These are phyloP conservation scores for Gymnarchus niloticus DNA, from an alignment of 2,113 vertebrate species.

Conservation along the genomic window DNA sequence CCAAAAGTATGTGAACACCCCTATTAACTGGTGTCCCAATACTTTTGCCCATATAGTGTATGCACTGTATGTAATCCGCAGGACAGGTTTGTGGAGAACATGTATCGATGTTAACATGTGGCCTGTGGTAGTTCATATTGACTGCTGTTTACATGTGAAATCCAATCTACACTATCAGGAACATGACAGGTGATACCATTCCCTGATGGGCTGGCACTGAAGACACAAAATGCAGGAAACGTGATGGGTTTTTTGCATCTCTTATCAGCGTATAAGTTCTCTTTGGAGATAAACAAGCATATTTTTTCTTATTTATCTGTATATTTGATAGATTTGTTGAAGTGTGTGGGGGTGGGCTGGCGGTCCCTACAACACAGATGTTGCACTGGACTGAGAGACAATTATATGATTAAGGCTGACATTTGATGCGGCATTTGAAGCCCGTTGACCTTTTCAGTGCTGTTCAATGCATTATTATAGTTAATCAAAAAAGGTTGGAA, in stretches of 20 bases:
- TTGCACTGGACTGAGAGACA: slow-evolving; percentile 52
- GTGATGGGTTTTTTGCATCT: neutral
- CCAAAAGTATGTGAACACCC: too few species aligned
- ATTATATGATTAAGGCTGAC: slow-evolving; percentile 68
- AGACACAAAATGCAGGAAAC: neutral
- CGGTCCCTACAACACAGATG: slow-evolving; percentile 34
- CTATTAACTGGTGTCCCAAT: too few species aligned
- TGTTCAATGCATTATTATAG: slow-evolving; percentile 64
- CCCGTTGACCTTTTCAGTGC: slow-evolving; percentile 70
- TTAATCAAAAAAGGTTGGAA: slow-evolving; percentile 73
- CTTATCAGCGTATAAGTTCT: neutral
- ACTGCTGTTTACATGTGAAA: neutral
- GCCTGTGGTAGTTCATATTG: neutral
- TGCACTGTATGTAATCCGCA: neutral
- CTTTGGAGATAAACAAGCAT: neutral
- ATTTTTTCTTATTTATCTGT: neutral
- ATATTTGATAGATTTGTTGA: neutral
- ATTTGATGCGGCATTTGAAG: slow-evolving; percentile 44
- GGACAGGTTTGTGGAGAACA: neutral
- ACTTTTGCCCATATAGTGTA: neutral
- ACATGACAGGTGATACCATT: neutral
- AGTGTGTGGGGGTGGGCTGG: too few species aligned
- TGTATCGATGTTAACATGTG: neutral
- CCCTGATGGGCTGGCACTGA: neutral
- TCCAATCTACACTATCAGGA: neutral